phyloP scores from a whole-genome alignment of 2,797 vertebrate species.

The Trachops cirrhosus region DNA sequence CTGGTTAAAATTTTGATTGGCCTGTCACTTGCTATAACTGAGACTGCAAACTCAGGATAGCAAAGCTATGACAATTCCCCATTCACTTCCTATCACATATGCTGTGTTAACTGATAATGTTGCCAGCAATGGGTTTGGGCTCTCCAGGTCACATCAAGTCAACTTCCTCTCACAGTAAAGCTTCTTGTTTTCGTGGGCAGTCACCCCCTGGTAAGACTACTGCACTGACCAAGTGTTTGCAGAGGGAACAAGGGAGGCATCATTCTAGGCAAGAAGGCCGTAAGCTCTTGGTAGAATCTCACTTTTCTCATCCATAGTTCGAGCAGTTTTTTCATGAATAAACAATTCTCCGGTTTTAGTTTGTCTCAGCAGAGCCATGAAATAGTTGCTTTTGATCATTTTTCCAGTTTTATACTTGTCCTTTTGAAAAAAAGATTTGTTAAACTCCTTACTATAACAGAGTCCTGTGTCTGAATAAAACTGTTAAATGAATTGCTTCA shows the following conservation, averaged over 20 bases:
- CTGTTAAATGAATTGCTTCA: neutral
- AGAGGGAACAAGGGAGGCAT: neutral
- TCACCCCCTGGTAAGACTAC: neutral
- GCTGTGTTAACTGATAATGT: neutral
- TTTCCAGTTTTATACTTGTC: slow-evolving; percentile 2
- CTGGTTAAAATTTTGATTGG: neutral
- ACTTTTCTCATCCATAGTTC: neutral
- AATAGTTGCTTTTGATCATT: slow-evolving; percentile 16
- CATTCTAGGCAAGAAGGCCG: neutral
- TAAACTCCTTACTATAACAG: neutral
- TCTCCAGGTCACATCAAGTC: neutral
- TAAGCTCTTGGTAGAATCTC: neutral
- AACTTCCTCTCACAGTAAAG: neutral
- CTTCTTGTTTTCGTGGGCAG: neutral
- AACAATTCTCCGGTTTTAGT: slow-evolving; percentile 5
- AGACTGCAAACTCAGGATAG: neutral
- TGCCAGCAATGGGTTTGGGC: neutral
- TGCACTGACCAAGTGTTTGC: neutral
- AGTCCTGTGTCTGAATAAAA: neutral
- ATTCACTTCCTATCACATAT: neutral
- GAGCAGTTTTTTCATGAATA: slow-evolving; percentile 11
- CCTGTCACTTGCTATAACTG: neutral
- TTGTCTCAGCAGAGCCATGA: neutral
- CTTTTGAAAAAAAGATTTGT: neutral
- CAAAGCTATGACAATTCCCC: neutral